Percentiles rank a stretch among this genome's conserved stretches.
phyloP scores from a whole-genome alignment of 2,113 vertebrate species.

The Crypturellus undulatus region DNA sequence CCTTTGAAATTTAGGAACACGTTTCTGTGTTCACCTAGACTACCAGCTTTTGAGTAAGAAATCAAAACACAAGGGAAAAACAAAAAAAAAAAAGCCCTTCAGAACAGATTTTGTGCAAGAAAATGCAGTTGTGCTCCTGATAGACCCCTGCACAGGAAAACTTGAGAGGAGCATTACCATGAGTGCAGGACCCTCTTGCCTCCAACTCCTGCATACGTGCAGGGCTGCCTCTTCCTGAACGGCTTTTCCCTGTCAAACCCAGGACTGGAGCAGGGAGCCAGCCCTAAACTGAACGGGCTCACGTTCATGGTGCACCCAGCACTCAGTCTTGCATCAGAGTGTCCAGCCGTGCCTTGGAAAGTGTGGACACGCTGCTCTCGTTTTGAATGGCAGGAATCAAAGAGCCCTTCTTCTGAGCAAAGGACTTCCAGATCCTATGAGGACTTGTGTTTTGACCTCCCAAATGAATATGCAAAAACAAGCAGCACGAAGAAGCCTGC shows the following conservation, averaged over 20 bases:
- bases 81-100: background rate
- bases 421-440: background rate
- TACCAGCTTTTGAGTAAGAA: background rate
- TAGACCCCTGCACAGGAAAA: background rate
- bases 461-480: constrained; percentile 50
- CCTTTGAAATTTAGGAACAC: background rate
- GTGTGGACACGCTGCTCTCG: background rate
- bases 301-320: background rate
- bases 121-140: background rate
- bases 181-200: background rate
- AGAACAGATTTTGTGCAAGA: background rate
- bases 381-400: background rate
- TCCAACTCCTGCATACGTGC: background rate
- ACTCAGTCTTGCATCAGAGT: accelerated
- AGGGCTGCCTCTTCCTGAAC: background rate
- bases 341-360: background rate
- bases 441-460: background rate
- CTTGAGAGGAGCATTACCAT: background rate
- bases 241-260: background rate
- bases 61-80: background rate
- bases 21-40: background rate
- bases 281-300: background rate
- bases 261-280: background rate
- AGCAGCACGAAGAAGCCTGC: constrained; percentile 5
- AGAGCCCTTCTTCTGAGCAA: background rate